Evolutionary conservation across 2,888 invertebrate genomes (phyloP).

Genomic region (Brachylomia viminalis): DNA sequence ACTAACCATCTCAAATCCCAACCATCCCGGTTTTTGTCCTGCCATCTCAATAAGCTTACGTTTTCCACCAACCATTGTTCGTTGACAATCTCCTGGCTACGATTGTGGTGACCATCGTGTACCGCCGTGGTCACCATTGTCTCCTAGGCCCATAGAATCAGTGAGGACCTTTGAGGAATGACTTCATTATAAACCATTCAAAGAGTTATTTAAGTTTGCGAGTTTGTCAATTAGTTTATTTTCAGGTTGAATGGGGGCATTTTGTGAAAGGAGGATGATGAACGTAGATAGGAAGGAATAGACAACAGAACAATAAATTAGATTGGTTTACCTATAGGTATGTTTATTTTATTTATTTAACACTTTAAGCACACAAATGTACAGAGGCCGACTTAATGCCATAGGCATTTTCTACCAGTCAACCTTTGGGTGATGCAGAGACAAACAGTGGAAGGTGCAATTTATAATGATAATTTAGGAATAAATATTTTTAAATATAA

Average conservation of each 20-base stretch:
- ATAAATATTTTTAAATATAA: too few species aligned
- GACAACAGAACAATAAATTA: neutral
- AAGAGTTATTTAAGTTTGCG: constrained; percentile 33
- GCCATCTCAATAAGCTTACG: constrained; percentile 30
- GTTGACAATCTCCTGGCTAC: constrained; percentile 13
- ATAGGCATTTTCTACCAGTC: too few species aligned
- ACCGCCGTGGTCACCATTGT: constrained; percentile 37
- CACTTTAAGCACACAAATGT: too few species aligned
- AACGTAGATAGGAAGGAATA: neutral
- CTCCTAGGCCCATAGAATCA: constrained; percentile 35
- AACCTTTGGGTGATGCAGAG: too few species aligned
- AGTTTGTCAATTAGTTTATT: constrained; percentile 38
- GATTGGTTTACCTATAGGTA: neutral
- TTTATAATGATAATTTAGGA: too few species aligned
- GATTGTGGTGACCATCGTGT: constrained; percentile 31
- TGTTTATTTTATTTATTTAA: neutral
- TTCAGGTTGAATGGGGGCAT: neutral
- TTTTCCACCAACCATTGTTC: constrained; percentile 41
- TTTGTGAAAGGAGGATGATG: constrained; percentile 8
- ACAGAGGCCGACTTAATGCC: too few species aligned
- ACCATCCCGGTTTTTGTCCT: constrained; percentile 27
- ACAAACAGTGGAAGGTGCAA: too few species aligned
- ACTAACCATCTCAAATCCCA: constrained; percentile 12
- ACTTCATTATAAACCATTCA: constrained; percentile 41
- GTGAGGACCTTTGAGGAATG: constrained; percentile 22